Conservation (phyloP, 2,888 invertebrate genomes). For the Craniophora ligustri region DNA sequence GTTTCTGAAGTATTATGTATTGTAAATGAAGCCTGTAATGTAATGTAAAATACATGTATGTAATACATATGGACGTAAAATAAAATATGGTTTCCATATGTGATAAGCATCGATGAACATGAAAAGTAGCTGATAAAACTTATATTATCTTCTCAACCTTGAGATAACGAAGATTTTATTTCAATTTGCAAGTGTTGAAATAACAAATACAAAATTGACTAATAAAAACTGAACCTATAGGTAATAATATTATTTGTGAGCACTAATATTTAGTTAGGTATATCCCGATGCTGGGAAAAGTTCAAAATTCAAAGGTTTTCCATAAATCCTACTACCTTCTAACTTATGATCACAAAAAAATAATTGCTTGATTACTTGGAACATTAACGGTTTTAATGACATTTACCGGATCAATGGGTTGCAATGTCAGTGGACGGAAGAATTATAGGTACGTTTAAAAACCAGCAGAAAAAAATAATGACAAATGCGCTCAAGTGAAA, state of each 20-base stretch:
- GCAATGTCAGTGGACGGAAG: constrained; percentile 24
- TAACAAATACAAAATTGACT: background rate
- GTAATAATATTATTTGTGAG: too few species aligned
- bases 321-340: too few species aligned
- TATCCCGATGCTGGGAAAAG: too few species aligned
- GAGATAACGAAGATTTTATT: constrained; percentile 38
- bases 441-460: constrained; percentile 18
- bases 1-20: constrained; percentile 16
- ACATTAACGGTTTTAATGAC: constrained; percentile 22
- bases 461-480: constrained; percentile 11
- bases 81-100: constrained; percentile 33
- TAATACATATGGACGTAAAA: constrained; percentile 1
- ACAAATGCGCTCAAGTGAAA: constrained; percentile 21
- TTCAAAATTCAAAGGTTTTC: too few species aligned
- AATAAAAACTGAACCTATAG: background rate
- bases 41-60: background rate
- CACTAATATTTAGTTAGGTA: too few species aligned
- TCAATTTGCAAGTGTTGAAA: constrained; percentile 2
- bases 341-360: too few species aligned
- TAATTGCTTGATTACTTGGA: background rate
- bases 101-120: constrained; percentile 42
- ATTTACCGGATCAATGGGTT: constrained; percentile 33
- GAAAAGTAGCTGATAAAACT: constrained; percentile 38
- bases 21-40: constrained; percentile 27
- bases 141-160: constrained; percentile 57